These are phyloP conservation scores for Drosophila colorata DNA, from an alignment of 2,888 invertebrate species.

Conservation along the genomic window DNA sequence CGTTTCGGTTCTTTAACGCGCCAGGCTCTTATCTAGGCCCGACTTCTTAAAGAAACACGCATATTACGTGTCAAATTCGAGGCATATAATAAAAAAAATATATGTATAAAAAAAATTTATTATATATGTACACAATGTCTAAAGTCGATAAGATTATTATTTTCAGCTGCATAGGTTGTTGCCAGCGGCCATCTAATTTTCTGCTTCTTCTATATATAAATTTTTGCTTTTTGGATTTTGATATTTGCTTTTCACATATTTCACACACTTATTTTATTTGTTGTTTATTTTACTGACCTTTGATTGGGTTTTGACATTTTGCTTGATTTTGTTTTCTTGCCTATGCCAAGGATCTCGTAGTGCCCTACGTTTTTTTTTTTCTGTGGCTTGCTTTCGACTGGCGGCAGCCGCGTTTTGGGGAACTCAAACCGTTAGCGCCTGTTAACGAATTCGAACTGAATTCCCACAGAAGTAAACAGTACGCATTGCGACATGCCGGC, in stretches of 20 bases:
- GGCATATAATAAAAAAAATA: neutral
- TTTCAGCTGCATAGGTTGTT: constrained; percentile 35
- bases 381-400: neutral
- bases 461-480: constrained; percentile 69
- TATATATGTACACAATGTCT: constrained; percentile 2
- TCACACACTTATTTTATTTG: neutral
- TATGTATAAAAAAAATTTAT: constrained; percentile 12
- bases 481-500: constrained; percentile 64
- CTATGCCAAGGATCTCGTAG: constrained; percentile 21
- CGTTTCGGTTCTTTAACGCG: constrained; percentile 1
- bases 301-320: constrained; percentile 35
- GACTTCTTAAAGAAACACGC: constrained; percentile 5
- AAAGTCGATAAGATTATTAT: constrained; percentile 42
- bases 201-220: neutral
- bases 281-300: constrained; percentile 39
- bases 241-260: constrained; percentile 1
- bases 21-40: constrained; percentile 34
- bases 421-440: constrained; percentile 75
- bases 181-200: constrained; percentile 17
- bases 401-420: constrained; percentile 1
- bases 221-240: neutral
- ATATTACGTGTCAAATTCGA: constrained; percentile 30
- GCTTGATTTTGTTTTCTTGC: neutral
- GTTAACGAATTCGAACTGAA: constrained; percentile 76
- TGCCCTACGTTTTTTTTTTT: neutral